A percentile compares a stretch with the other conserved stretches of the same genome.
Conservation (phyloP, 2,113 vertebrate genomes). For the Siniperca knerii region DNA sequence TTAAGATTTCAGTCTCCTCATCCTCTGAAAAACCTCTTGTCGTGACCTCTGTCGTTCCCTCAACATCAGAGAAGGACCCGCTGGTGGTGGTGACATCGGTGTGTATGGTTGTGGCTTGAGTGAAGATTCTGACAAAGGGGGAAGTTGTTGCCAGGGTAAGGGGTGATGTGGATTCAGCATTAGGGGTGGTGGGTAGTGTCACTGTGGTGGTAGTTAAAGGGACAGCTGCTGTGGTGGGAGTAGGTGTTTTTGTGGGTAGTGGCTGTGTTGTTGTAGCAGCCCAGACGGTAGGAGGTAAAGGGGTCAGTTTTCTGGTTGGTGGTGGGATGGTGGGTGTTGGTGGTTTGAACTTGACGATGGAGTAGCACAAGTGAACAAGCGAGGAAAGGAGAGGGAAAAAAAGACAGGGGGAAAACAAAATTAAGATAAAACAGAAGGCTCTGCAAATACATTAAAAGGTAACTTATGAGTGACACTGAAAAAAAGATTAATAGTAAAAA, state of each 20-base stretch:
- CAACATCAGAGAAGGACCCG: background rate
- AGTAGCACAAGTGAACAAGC: constrained; percentile 40
- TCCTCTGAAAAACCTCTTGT: constrained; percentile 38
- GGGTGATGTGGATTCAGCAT: constrained; percentile 43
- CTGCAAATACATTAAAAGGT: constrained; percentile 24
- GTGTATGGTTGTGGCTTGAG: constrained; percentile 42
- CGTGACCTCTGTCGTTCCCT: constrained; percentile 11
- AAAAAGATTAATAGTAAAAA: constrained; percentile 32
- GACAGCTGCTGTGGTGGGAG: constrained; percentile 64
- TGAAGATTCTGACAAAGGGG: constrained; percentile 34
- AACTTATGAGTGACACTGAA: constrained; percentile 40
- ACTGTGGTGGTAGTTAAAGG: constrained; percentile 22
- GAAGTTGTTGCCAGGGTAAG: constrained; percentile 45
- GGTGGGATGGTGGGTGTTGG: constrained; percentile 74
- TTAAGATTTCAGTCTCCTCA: constrained; percentile 2
- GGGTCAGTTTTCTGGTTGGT: constrained; percentile 61
- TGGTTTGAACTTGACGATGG: constrained; percentile 77
- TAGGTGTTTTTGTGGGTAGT: constrained; percentile 52
- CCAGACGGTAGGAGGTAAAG: constrained; percentile 54
- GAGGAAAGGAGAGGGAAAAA: constrained; percentile 33
- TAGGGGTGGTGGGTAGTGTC: constrained; percentile 48
- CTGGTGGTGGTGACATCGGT: constrained; percentile 33
- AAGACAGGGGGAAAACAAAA: constrained; percentile 47
- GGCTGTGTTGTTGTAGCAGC: constrained; percentile 49
- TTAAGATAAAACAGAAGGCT: constrained; percentile 63